phyloP scores from a whole-genome alignment of 92 coral and sea anemone species.

The Epizoanthus stellaris region DNA sequence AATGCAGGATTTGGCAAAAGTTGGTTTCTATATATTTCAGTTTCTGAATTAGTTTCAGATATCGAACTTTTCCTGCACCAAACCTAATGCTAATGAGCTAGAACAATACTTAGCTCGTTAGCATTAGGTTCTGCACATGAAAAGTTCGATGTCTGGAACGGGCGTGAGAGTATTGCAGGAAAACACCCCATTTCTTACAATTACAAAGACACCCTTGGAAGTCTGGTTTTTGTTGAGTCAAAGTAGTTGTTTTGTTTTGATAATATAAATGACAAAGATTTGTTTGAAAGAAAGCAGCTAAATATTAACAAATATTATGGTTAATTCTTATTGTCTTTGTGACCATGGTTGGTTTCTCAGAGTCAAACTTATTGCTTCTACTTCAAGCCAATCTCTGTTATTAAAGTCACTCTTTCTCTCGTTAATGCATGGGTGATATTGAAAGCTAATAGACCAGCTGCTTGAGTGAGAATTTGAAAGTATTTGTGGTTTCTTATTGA shows the following conservation, averaged over 20 bases:
- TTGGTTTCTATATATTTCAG: neutral
- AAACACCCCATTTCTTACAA: neutral
- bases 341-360: neutral
- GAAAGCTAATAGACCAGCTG: neutral
- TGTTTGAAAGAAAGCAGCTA: conserved; percentile 8
- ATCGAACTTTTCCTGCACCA: too few species aligned
- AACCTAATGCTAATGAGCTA: too few species aligned
- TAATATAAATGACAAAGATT: neutral
- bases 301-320: neutral
- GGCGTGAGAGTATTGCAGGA: neutral
- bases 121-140: too few species aligned
- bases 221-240: neutral
- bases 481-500: neutral
- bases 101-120: too few species aligned
- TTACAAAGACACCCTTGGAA: neutral
- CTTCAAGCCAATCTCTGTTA: neutral
- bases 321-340: neutral
- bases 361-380: neutral
- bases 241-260: neutral
- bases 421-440: neutral
- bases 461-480: neutral
- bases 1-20: neutral
- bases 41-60: neutral
- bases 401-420: too few species aligned
- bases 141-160: too few species aligned